A percentile compares a stretch with the other conserved stretches of the same genome.
These are phyloP conservation scores for Nephrocerus scutellatus DNA, from an alignment of 2,888 invertebrate genomes.

Conservation along the genomic window DNA sequence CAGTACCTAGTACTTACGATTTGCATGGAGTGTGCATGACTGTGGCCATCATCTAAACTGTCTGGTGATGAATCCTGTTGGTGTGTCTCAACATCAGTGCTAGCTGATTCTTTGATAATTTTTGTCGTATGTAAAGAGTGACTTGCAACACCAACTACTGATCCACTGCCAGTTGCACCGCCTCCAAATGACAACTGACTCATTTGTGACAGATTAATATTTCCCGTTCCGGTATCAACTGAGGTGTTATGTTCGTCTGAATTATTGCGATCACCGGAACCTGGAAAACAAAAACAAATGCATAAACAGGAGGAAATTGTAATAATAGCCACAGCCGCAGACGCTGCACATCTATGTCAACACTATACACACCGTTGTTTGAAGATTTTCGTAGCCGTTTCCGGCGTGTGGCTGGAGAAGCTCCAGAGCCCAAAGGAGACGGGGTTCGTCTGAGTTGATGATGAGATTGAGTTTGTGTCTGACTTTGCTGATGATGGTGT, in stretches of 20 bases:
- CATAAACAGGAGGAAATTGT: neutral
- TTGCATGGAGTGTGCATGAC: conserved; percentile 50
- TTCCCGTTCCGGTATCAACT: conserved; percentile 42
- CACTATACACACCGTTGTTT: conserved; percentile 49
- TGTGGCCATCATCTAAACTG: conserved; percentile 49
- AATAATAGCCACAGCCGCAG: no score
- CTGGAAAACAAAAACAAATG: conserved; percentile 23
- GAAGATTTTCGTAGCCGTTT: conserved; percentile 59
- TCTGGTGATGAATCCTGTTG: conserved; percentile 52
- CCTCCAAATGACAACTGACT: conserved; percentile 49
- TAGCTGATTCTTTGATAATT: conserved; percentile 47
- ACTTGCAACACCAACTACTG: conserved; percentile 36
- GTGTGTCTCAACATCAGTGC: conserved; percentile 49
- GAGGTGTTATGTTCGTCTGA: conserved; percentile 49
- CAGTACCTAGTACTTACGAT: conserved; percentile 35
- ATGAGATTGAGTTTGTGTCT: conserved; percentile 55
- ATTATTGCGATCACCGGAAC: conserved; percentile 51
- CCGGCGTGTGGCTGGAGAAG: conserved; percentile 59
- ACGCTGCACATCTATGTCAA: neutral
- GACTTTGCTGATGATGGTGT: conserved; percentile 55
- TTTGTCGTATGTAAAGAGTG: conserved; percentile 43
- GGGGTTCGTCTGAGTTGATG: conserved; percentile 51
- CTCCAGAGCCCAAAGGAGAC: conserved; percentile 53
- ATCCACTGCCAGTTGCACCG: conserved; percentile 39
- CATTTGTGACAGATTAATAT: conserved; percentile 49